These are phyloP conservation scores for Brachionus rubens DNA, from an alignment of 1,140 invertebrate genomes.

Conservation along the genomic window DNA sequence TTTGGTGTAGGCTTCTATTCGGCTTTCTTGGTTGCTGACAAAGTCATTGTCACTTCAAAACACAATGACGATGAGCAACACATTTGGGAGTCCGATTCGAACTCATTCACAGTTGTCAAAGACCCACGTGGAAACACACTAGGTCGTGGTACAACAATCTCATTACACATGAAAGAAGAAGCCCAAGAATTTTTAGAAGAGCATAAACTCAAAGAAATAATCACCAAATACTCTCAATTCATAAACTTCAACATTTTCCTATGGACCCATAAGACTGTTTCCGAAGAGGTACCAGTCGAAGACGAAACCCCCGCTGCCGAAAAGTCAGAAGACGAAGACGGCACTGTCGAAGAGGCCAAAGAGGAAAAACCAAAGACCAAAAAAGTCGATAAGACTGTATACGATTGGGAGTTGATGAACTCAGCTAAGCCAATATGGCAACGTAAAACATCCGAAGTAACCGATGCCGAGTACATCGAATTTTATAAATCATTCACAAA, in stretches of 20 bases:
- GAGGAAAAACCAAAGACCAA: constrained; percentile 66
- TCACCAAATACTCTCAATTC: constrained; percentile 98
- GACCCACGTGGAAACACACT: constrained; percentile 90
- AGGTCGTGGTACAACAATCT: constrained; percentile 78
- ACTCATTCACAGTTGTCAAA: constrained; percentile 80
- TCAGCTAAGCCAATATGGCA: constrained; percentile 92
- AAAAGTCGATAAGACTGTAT: constrained; percentile 79
- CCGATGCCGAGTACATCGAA: constrained; percentile 81
- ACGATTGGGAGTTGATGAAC: constrained; percentile 97
- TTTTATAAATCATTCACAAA: constrained; percentile 93
- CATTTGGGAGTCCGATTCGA: constrained; percentile 86
- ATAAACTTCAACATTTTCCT: constrained; percentile 98
- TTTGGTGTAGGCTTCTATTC: constrained; percentile 98
- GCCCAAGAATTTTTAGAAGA: constrained; percentile 89
- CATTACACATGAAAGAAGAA: constrained; percentile 89
- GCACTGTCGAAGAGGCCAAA: constrained; percentile 65
- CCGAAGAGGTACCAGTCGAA: constrained; percentile 73
- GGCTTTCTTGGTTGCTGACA: constrained; percentile 73
- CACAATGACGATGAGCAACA: constrained; percentile 91
- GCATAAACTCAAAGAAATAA: constrained; percentile 80
- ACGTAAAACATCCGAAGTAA: constrained; percentile 70
- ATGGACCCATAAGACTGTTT: constrained; percentile 78
- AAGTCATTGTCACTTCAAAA: constrained; percentile 79
- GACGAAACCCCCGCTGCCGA: constrained; percentile 61
- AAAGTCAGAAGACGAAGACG: constrained; percentile 61